A percentile compares a stretch with the other conserved stretches of the same genome.
phyloP scores from a whole-genome alignment of 2,888 invertebrate genomes.

The Oscheius sp. region DNA sequence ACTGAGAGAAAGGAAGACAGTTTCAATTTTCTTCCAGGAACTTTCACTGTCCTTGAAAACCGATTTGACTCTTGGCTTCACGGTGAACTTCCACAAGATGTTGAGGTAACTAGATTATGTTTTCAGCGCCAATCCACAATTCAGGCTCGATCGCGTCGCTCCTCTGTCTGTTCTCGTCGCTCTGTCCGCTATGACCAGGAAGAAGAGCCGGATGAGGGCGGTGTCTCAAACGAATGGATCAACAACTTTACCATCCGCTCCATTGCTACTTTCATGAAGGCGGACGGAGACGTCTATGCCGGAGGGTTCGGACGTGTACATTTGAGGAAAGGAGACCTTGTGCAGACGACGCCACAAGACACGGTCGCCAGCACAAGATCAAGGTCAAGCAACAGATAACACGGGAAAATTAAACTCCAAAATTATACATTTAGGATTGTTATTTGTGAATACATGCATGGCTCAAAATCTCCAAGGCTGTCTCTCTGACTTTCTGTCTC shows the following conservation, averaged over 20 bases:
- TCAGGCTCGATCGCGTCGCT: constrained; percentile 25
- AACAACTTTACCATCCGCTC: constrained; percentile 62
- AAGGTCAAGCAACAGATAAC: constrained; percentile 8
- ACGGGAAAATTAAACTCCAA: background rate
- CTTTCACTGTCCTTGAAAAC: constrained; percentile 55
- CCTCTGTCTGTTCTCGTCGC: constrained; percentile 8
- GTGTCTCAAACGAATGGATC: constrained; percentile 51
- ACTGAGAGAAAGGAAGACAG: too few relatives aligned
- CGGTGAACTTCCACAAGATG: constrained; percentile 23
- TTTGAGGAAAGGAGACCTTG: constrained; percentile 52
- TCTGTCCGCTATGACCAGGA: constrained; percentile 9
- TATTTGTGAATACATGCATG: background rate
- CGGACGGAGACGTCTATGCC: constrained; percentile 58
- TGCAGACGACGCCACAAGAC: constrained; percentile 24
- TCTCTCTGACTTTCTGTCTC: background rate
- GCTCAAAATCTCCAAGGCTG: background rate
- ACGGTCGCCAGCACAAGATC: constrained; percentile 3
- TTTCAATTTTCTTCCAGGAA: constrained; percentile 32
- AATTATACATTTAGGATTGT: background rate
- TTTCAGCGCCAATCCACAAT: background rate
- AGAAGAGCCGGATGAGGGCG: constrained; percentile 5
- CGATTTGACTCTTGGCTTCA: constrained; percentile 43
- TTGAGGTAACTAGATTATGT: constrained; percentile 7
- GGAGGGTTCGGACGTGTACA: constrained; percentile 61
- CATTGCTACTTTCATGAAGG: constrained; percentile 60